Conservation (phyloP, 2,888 invertebrate genomes). For the Drosophila histrio region DNA sequence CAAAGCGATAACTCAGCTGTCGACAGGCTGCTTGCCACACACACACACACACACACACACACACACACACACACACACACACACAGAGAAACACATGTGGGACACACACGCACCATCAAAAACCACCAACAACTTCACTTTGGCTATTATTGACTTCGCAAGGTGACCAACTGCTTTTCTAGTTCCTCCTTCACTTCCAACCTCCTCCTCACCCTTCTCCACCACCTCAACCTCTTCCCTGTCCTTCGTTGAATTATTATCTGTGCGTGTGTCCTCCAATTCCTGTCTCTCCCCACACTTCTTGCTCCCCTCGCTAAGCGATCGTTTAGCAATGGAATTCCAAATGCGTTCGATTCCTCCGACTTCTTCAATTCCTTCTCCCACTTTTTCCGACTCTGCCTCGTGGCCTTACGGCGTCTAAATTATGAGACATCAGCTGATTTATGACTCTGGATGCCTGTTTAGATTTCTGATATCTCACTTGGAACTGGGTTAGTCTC, state of each 20-base stretch:
- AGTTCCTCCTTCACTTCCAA: background rate
- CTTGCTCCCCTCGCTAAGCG: constrained; percentile 51
- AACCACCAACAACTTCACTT: constrained; percentile 21
- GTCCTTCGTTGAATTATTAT: constrained; percentile 50
- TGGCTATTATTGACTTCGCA: constrained; percentile 37
- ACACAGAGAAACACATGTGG: constrained; percentile 26
- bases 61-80: constrained; percentile 23
- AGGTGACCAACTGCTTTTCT: constrained; percentile 30
- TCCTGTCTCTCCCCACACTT: background rate
- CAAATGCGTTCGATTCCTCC: constrained; percentile 22
- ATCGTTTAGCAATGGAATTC: constrained; percentile 59
- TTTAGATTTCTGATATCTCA: constrained; percentile 53
- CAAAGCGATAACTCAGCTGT: constrained; percentile 74
- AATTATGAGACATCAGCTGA: constrained; percentile 66
- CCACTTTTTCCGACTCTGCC: background rate
- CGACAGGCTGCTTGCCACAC: constrained; percentile 46
- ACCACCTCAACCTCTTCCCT: background rate
- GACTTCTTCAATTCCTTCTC: background rate
- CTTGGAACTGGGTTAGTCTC: constrained; percentile 25
- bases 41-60: constrained; percentile 15
- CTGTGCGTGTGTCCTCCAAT: constrained; percentile 49
- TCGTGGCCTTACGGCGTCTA: constrained; percentile 17
- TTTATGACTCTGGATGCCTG: constrained; percentile 61
- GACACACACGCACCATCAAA: background rate
- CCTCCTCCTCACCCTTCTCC: background rate